Percentiles rank a stretch among this genome's conserved stretches.
phyloP scores from a whole-genome alignment of 2,113 vertebrate genomes.

The Synchiropus splendidus region DNA sequence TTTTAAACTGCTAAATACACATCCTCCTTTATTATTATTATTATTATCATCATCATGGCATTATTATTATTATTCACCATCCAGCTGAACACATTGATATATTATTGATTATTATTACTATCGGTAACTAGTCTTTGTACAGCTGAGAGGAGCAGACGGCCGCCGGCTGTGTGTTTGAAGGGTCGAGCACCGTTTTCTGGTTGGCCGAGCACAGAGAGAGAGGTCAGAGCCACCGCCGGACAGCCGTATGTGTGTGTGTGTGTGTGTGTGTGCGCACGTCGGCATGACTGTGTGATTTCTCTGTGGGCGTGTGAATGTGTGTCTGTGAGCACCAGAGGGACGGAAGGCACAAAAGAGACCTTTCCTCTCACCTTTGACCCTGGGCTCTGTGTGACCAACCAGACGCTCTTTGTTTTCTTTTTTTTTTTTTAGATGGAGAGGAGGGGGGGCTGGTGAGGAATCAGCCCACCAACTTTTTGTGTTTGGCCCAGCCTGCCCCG shows the following conservation, averaged over 20 bases:
- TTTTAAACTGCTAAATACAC: constrained; percentile 60
- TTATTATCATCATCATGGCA: constrained; percentile 48
- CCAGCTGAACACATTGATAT: constrained; percentile 68
- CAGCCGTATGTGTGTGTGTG: constrained; percentile 12
- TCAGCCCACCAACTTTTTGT: too few species aligned
- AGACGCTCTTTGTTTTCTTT: constrained; percentile 22
- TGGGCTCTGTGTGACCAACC: constrained; percentile 52
- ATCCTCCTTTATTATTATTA: constrained; percentile 50
- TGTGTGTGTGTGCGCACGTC: constrained; percentile 4
- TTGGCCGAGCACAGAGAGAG: constrained; percentile 54
- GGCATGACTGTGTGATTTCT: constrained; percentile 6
- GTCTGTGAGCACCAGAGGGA: constrained; percentile 56
- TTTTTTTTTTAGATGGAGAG: too few species aligned
- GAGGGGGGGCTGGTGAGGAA: constrained; percentile 1
- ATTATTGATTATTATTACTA: constrained; percentile 72
- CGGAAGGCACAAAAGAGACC: constrained; percentile 66
- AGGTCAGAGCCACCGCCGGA: constrained; percentile 50
- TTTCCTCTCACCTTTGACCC: constrained; percentile 63
- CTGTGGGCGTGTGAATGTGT: constrained; percentile 27
- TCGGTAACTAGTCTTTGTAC: constrained; percentile 69
- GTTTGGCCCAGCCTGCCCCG: constrained; percentile 22
- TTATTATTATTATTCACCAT: constrained; percentile 61
- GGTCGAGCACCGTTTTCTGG: constrained; percentile 40
- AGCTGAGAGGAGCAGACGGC: constrained; percentile 57
- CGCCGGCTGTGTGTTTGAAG: constrained; percentile 10